A percentile compares a stretch with the other conserved stretches of the same genome.
These are phyloP conservation scores for Meteorus colon DNA, from an alignment of 2,888 invertebrate genomes.

Conservation along the genomic window DNA sequence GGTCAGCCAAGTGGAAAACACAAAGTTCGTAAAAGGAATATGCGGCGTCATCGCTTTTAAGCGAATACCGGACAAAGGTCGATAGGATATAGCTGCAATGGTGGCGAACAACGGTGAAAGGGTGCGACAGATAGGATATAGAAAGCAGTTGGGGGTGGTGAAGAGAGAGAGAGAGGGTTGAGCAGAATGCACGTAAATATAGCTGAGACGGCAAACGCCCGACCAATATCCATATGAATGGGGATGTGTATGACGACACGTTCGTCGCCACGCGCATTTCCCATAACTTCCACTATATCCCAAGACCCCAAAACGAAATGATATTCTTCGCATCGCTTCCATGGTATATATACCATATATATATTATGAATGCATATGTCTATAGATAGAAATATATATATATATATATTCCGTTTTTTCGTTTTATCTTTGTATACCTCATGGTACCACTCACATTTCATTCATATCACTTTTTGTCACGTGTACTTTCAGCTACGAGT, in stretches of 20 bases:
- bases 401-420: neutral
- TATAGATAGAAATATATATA: too few relatives aligned
- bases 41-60: constrained; percentile 41
- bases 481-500: neutral
- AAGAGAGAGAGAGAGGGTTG: constrained; percentile 15
- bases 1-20: constrained; percentile 25
- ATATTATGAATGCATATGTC: neutral
- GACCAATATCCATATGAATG: constrained; percentile 48
- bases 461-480: constrained; percentile 22
- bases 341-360: neutral
- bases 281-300: constrained; percentile 40
- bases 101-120: neutral
- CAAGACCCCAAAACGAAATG: constrained; percentile 20
- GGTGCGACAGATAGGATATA: neutral
- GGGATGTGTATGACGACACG: constrained; percentile 34
- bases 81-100: neutral
- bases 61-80: constrained; percentile 33
- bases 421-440: neutral
- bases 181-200: constrained; percentile 46
- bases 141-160: neutral
- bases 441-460: constrained; percentile 23
- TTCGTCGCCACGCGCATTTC: constrained; percentile 39
- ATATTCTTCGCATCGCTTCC: neutral
- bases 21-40: constrained; percentile 13
- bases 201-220: constrained; percentile 48